Evolutionary conservation across 2,888 invertebrate species (phyloP).

Genomic region (Patella ulyssiponensis): DNA sequence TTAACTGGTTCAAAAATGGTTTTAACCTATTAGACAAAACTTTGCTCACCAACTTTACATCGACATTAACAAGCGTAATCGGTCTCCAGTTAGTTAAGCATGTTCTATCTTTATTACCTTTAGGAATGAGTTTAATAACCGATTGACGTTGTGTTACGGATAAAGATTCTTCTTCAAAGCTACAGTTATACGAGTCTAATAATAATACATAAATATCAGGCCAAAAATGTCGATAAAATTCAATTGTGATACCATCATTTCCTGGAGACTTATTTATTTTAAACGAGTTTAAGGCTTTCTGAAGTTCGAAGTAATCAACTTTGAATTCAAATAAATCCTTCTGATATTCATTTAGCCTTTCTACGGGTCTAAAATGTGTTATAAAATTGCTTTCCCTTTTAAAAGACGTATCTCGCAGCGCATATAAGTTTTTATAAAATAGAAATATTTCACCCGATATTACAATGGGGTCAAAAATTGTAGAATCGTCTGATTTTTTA

Average conservation of each 20-base stretch:
- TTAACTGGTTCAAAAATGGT: slow-evolving; percentile 7
- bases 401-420: neutral
- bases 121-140: too few relatives aligned
- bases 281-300: neutral
- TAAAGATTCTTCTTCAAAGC: too few relatives aligned
- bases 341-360: neutral
- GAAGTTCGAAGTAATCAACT: neutral
- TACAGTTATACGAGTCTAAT: too few relatives aligned
- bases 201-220: too few relatives aligned
- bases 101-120: too few relatives aligned
- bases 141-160: too few relatives aligned
- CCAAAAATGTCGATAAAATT: neutral
- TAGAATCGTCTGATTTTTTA: neutral
- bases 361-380: neutral
- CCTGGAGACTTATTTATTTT: neutral
- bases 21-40: slow-evolving; percentile 5
- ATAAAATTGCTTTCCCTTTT: neutral
- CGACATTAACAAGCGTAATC: neutral
- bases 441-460: neutral
- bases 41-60: neutral
- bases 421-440: slow-evolving; percentile 4
- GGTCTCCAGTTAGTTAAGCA: neutral
- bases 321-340: slow-evolving; percentile 3
- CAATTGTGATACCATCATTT: neutral
- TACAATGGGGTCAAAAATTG: neutral